These are phyloP conservation scores for Isoperla grammatica DNA, from an alignment of 2,888 invertebrate species.

Conservation along the genomic window DNA sequence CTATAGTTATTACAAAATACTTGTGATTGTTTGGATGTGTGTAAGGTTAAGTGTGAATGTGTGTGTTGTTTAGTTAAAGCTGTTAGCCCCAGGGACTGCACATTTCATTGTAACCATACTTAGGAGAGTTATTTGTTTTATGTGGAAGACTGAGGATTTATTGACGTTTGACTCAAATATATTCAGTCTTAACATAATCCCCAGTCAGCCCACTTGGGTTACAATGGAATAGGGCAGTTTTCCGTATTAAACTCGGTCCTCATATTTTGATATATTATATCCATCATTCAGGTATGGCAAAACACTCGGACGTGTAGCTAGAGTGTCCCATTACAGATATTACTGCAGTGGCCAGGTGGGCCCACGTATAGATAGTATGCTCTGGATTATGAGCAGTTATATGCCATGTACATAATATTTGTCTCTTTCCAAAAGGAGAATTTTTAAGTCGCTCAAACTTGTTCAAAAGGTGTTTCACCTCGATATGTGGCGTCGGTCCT, in stretches of 20 bases:
- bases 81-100: conserved; percentile 22
- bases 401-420: conserved; percentile 26
- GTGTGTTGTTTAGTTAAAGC: conserved; percentile 22
- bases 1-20: background rate
- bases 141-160: background rate
- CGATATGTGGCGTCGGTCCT: conserved; percentile 25
- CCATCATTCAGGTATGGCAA: conserved; percentile 26
- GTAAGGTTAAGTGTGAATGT: conserved; percentile 18
- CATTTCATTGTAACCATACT: conserved; percentile 17
- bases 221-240: conserved; percentile 4
- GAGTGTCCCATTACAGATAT: conserved; percentile 27
- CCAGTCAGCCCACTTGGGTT: background rate
- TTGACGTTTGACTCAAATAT: background rate
- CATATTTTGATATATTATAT: conserved; percentile 21
- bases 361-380: conserved; percentile 24
- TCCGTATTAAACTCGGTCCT: conserved; percentile 21
- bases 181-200: too few species aligned
- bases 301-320: conserved; percentile 24
- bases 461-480: conserved; percentile 27
- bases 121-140: background rate
- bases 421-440: conserved; percentile 21
- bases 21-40: conserved; percentile 22
- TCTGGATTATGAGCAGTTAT: conserved; percentile 22
- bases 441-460: conserved; percentile 29
- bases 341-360: conserved; percentile 13